Base-by-base conservation (phyloP, 1,140 invertebrate species). In the Pseudoatta argentina region DNA sequence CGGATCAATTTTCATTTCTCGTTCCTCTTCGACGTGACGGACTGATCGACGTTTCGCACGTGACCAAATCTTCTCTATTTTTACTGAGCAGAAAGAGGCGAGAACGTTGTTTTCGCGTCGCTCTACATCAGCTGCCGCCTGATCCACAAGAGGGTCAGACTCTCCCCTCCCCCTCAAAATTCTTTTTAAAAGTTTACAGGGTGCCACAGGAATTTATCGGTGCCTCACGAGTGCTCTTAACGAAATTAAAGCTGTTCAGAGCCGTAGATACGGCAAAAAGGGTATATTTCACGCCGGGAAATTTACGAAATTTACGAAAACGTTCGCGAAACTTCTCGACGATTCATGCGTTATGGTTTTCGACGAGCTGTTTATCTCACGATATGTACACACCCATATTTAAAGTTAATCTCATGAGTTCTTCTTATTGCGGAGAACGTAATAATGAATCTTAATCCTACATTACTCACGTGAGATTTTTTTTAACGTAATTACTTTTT, bases 241-340 rank as follows among this genome's bases (percentile, higher is more conserved):
- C 88, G 71, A 89, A 89, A 89, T 89, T 89, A 89, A 89, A 89
- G 30, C 85, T 88, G 85, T 85, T 88, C 87, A n/a, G 57, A 57
- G 30, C n/a, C 30, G 48, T 48, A 51, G 55, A n/a, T 73, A 73
- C 39, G 18, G 48, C 34, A 83, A 83, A 83, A n/a, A 14, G n/a
- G 24, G 44, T 27, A 51, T 73, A 63, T 73, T 24, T 73, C 55
- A 82, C 79, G 55, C 24, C 16, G 51, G 55, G 27, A 69, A 51
- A 69, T 69, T 44, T 34, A 30, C 21, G 53, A 85, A 72, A 87
- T 87, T 75, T 87, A 78, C 44, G 76, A 59, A 73, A 83, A 73
- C 55, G 39, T 30, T 16, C 55, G 78, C 34, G 7, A 73, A 83
- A 73, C 55, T 73, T 83, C 27, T 21, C 69, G 55, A 10, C 39